Conservation (phyloP, 2,797 vertebrate genomes). For the Gallinago stenura region DNA sequence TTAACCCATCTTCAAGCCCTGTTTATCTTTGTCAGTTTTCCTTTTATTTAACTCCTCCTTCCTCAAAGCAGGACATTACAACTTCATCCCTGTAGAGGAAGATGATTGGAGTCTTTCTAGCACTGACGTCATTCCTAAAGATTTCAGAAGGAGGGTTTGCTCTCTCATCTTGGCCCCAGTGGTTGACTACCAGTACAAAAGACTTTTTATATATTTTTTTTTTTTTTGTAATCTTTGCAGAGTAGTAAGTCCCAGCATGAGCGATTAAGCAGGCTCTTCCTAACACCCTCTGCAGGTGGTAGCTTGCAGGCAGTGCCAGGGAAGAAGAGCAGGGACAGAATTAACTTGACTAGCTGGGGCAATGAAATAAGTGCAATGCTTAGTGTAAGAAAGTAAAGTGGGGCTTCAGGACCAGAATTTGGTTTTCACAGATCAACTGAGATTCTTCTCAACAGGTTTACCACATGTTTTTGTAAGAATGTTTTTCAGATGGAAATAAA, state of each 20-base stretch:
- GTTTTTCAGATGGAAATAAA: background rate
- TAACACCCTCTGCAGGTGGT: fast-evolving
- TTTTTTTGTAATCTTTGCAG: background rate
- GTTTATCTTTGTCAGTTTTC: background rate
- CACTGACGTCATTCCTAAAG: background rate
- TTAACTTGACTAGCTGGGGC: background rate
- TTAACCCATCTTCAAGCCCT: background rate
- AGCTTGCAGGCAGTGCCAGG: background rate
- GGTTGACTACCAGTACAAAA: background rate
- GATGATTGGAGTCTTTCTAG: background rate
- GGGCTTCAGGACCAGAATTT: background rate
- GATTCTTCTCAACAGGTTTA: background rate
- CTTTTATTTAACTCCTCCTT: background rate
- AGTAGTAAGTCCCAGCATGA: background rate
- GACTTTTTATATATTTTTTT: background rate
- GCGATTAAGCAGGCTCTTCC: background rate
- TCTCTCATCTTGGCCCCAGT: background rate
- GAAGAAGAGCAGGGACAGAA: background rate
- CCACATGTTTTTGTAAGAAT: background rate
- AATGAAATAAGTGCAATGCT: background rate
- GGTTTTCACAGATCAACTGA: background rate
- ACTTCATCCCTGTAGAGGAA: background rate
- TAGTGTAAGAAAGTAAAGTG: background rate
- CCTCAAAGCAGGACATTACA: background rate
- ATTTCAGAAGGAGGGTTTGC: background rate